Conservation (phyloP, 2,888 invertebrate genomes). For the Leucophenga maculata region DNA sequence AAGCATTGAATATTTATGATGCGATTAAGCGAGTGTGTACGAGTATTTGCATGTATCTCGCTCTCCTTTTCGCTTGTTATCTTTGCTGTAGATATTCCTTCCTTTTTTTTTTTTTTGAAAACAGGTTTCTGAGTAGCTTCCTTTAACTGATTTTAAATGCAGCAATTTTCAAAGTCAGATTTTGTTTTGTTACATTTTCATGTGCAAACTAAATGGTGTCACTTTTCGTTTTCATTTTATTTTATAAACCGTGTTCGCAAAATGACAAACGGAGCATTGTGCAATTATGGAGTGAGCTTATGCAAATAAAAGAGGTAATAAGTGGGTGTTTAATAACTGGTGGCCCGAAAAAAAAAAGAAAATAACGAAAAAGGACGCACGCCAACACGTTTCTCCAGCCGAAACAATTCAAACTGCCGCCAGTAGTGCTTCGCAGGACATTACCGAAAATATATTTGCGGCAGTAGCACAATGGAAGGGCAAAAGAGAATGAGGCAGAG, state of each 20-base stretch:
- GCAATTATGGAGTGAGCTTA: slow-evolving; percentile 52
- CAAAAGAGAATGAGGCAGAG: neutral
- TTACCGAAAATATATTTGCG: slow-evolving; percentile 13
- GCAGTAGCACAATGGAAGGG: neutral
- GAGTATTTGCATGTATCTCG: neutral
- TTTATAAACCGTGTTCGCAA: neutral
- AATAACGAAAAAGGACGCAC: slow-evolving; percentile 38
- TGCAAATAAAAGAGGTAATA: slow-evolving; percentile 70
- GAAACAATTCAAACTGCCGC: slow-evolving; percentile 17
- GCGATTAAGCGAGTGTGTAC: slow-evolving; percentile 48
- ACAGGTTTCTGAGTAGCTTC: slow-evolving; percentile 13
- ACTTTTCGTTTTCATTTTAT: neutral
- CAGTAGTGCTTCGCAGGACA: neutral
- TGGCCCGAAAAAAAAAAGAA: neutral
- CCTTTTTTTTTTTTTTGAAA: no score
- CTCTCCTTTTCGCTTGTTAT: neutral
- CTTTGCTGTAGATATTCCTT: neutral
- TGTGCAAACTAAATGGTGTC: slow-evolving; percentile 7
- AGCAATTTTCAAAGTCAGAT: slow-evolving; percentile 9
- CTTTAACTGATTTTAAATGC: neutral
- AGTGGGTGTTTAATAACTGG: slow-evolving; percentile 70
- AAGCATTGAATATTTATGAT: slow-evolving; percentile 64
- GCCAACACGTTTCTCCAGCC: slow-evolving; percentile 28
- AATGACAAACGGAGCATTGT: slow-evolving; percentile 40
- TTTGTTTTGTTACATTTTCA: slow-evolving; percentile 1